phyloP scores from a whole-genome alignment of 2,797 vertebrate species.

The Menidia menidia region DNA sequence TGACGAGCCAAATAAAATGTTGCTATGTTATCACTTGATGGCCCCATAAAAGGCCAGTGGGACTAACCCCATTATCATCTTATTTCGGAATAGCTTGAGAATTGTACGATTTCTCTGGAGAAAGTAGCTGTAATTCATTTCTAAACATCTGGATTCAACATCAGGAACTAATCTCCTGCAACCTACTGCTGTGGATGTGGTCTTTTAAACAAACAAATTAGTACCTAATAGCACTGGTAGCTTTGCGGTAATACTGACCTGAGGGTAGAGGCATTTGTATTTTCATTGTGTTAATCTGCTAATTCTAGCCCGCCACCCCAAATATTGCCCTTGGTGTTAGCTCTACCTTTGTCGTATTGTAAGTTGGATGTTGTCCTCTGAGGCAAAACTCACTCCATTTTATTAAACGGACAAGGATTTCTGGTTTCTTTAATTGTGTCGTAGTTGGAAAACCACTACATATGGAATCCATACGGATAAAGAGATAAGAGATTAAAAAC shows the following conservation, averaged over 20 bases:
- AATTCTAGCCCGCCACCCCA: background rate
- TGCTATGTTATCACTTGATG: background rate
- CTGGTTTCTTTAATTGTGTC: no score
- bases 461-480: no score
- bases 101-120: background rate
- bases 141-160: no score
- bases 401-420: no score
- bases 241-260: background rate
- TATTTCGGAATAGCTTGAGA: background rate
- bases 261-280: background rate
- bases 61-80: background rate
- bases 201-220: no score
- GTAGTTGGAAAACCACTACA: no score
- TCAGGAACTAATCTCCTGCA: no score
- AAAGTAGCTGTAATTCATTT: background rate
- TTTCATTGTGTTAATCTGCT: background rate
- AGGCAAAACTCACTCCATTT: background rate
- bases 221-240: no score
- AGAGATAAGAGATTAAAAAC: no score
- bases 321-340: background rate
- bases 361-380: background rate
- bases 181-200: no score
- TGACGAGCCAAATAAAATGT: slow-evolving; percentile 2
- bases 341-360: background rate
- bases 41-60: slow-evolving; percentile 5